Percentiles rank a stretch among this genome's conserved stretches.
These are phyloP conservation scores for Epiblema foenella DNA, from an alignment of 2,888 invertebrate genomes.

Conservation along the genomic window DNA sequence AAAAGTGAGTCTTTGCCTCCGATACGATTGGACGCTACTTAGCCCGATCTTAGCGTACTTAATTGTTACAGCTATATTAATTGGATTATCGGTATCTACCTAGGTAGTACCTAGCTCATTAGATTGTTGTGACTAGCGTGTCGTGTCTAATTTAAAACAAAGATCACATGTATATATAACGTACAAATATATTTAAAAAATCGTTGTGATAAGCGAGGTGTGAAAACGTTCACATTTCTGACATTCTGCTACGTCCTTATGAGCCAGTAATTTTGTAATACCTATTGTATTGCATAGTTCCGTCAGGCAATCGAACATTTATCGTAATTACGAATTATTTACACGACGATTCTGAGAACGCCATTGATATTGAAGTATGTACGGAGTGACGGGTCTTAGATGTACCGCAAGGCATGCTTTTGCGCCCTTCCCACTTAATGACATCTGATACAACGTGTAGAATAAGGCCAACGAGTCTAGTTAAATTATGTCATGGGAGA, in stretches of 20 bases:
- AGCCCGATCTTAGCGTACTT: no score
- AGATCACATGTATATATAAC: no score
- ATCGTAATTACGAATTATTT: background rate
- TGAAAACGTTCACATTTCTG: no score
- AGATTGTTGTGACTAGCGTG: no score
- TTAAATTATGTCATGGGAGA: no score
- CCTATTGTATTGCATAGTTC: background rate
- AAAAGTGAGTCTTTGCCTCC: no score
- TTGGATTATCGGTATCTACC: no score
- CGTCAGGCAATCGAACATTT: background rate
- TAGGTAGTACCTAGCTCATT: no score
- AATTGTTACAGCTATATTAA: no score
- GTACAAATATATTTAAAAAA: background rate
- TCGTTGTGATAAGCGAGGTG: background rate
- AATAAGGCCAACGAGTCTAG: conserved; percentile 28
- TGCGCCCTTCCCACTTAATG: conserved; percentile 58
- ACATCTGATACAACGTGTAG: conserved; percentile 54
- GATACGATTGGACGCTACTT: no score
- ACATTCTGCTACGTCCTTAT: background rate
- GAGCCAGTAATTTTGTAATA: background rate
- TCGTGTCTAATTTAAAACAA: no score
- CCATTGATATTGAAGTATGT: conserved; percentile 17
- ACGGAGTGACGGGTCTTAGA: conserved; percentile 50
- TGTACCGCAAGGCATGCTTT: conserved; percentile 66
- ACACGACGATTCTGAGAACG: conserved; percentile 22